Percentiles rank a stretch among this genome's conserved stretches.
Evolutionary conservation across 2,888 invertebrate species (phyloP).

Genomic region (Rhagonycha fulva): DNA sequence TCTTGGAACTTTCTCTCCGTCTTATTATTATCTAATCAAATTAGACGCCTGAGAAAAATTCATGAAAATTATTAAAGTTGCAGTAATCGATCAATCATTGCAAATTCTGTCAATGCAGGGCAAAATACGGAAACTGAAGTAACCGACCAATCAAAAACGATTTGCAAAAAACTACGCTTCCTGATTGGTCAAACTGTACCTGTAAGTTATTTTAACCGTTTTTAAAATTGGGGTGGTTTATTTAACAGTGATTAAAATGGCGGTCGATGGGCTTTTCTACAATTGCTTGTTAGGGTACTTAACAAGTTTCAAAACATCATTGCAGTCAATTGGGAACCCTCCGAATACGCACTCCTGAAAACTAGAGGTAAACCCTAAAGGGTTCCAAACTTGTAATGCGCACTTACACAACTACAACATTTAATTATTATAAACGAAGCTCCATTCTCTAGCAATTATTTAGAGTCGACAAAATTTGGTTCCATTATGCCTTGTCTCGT

Average conservation of each 20-base stretch:
- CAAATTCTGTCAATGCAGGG: not conserved
- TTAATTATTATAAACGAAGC: not conserved
- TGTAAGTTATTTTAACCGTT: no score
- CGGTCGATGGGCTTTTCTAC: not conserved
- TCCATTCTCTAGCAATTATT: not conserved
- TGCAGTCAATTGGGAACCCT: not conserved
- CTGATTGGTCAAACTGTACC: no score
- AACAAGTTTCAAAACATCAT: not conserved
- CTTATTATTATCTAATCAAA: conserved; percentile 22
- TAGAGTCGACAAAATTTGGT: not conserved
- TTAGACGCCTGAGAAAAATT: conserved; percentile 20
- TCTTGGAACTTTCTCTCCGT: conserved; percentile 4
- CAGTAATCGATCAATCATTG: not conserved
- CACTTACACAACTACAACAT: not conserved
- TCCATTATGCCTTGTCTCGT: not conserved
- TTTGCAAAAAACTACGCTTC: no score
- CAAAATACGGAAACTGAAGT: not conserved
- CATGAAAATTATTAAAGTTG: conserved; percentile 1
- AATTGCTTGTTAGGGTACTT: not conserved
- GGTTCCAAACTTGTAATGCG: not conserved
- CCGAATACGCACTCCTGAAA: not conserved
- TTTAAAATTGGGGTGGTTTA: not conserved
- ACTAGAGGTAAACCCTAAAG: not conserved
- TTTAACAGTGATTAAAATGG: not conserved
- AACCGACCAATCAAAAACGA: not conserved